A percentile compares a stretch with the other conserved stretches of the same genome.
Evolutionary conservation across 2,797 vertebrate genomes (phyloP).

Genomic region (Uromys caudimaculatus): DNA sequence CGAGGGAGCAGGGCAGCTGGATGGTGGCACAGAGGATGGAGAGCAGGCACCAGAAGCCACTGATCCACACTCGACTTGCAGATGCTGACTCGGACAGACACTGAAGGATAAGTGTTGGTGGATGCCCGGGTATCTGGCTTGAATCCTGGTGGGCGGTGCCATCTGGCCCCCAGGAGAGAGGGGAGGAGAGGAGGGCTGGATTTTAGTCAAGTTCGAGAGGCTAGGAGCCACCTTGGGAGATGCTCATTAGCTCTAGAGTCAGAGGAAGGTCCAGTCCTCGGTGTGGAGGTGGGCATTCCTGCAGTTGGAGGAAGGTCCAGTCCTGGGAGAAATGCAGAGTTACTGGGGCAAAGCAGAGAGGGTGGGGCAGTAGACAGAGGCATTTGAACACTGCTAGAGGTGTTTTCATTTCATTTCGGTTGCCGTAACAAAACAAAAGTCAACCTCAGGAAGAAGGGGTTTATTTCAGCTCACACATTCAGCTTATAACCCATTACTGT

Average conservation of each 20-base stretch:
- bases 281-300: neutral
- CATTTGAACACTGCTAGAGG: neutral
- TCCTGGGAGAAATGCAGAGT: neutral
- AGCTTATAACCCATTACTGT: neutral
- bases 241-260: neutral
- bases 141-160: neutral
- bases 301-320: neutral
- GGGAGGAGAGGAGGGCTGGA: neutral
- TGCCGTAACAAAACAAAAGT: neutral
- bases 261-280: neutral
- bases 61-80: neutral
- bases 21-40: neutral
- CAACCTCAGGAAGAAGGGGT: neutral
- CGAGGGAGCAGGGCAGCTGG: neutral
- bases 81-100: neutral
- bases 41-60: neutral
- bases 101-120: neutral
- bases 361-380: neutral
- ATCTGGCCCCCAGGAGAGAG: neutral
- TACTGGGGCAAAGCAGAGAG: neutral
- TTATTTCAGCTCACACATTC: neutral
- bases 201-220: neutral
- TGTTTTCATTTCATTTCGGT: neutral
- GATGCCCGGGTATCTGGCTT: neutral
- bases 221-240: neutral